These are phyloP conservation scores for Malachius bipustulatus DNA, from an alignment of 2,888 invertebrate genomes.

Conservation along the genomic window DNA sequence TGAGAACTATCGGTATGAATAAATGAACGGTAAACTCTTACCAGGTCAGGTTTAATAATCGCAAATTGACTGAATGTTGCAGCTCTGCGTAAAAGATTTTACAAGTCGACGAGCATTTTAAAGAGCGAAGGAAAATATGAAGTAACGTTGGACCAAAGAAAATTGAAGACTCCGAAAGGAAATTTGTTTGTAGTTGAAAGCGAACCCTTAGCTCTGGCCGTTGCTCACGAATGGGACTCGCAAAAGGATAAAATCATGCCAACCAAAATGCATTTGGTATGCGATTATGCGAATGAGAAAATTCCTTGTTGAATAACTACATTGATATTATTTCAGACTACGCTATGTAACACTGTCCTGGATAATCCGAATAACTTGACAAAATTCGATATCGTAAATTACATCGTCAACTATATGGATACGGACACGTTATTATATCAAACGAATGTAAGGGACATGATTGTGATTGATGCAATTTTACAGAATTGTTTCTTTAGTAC, in stretches of 20 bases:
- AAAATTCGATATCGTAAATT: conserved; percentile 62
- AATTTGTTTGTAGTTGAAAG: conserved; percentile 61
- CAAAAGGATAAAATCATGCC: conserved; percentile 67
- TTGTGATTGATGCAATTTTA: conserved; percentile 4
- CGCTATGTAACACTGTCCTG: conserved; percentile 77
- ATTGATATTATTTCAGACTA: conserved; percentile 55
- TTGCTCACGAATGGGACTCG: conserved; percentile 89
- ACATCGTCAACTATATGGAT: conserved; percentile 66
- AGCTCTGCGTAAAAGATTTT: conserved; percentile 11
- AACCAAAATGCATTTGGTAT: conserved; percentile 83
- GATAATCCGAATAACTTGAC: conserved; percentile 84
- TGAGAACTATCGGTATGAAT: no score
- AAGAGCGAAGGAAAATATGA: conserved; percentile 64
- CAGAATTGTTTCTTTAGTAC: conserved; percentile 3
- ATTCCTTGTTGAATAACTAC: no score
- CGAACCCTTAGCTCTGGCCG: conserved; percentile 82
- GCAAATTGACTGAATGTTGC: no score
- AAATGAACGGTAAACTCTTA: no score
- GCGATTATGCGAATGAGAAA: no score
- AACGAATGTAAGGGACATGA: conserved; percentile 46
- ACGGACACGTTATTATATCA: conserved; percentile 76
- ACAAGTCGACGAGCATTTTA: conserved; percentile 58
- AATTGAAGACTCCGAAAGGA: conserved; percentile 83
- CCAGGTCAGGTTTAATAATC: no score
- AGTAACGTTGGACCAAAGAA: conserved; percentile 76